These are phyloP conservation scores for Lottia gigantea DNA, from an alignment of 2,888 invertebrate genomes.

Conservation along the genomic window DNA sequence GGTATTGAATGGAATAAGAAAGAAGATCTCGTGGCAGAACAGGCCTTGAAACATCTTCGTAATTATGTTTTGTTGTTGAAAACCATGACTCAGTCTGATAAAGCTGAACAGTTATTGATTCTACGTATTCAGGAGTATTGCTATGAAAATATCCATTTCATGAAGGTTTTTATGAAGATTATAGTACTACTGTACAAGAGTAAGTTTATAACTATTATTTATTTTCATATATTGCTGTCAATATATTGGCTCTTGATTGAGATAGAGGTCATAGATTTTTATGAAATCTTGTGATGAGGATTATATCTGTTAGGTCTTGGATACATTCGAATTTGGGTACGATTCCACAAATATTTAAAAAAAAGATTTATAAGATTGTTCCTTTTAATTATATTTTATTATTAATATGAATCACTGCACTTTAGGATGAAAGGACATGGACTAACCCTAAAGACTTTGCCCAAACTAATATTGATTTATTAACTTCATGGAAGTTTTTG, in stretches of 20 bases:
- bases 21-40: conserved; percentile 94
- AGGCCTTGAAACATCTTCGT: conserved; percentile 78
- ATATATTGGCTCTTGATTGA: neutral
- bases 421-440: no score
- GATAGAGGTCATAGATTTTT: no score
- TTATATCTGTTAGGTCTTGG: no score
- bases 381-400: no score
- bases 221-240: neutral
- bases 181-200: conserved; percentile 96
- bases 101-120: conserved; percentile 88
- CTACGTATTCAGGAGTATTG: conserved; percentile 96
- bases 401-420: no score
- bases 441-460: no score
- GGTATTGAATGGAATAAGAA: conserved; percentile 99
- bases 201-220: conserved; percentile 61
- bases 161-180: conserved; percentile 98
- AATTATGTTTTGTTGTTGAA: conserved; percentile 87
- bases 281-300: no score
- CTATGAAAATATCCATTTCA: conserved; percentile 98
- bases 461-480: no score
- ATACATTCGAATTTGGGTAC: no score
- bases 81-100: conserved; percentile 86
- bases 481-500: no score
- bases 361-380: no score
- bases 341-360: no score